Conservation (phyloP, 2,888 invertebrate species). For the Trilocha varians region DNA sequence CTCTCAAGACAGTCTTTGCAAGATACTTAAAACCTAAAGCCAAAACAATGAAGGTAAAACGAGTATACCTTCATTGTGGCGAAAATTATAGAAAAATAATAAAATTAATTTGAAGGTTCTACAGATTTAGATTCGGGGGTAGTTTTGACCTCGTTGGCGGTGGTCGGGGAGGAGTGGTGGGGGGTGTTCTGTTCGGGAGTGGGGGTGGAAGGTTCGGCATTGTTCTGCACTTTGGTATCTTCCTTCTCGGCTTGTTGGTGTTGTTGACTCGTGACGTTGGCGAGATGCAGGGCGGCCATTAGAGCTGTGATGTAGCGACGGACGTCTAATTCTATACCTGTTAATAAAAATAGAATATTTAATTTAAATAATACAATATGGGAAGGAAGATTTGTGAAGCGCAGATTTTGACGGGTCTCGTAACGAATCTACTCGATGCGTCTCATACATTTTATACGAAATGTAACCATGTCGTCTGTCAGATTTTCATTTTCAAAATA, state of each 20-base stretch:
- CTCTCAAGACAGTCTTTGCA: conserved; percentile 32
- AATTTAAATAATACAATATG: no score
- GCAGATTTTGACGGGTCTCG: no score
- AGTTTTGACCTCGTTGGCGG: conserved; percentile 40
- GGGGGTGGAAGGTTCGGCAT: conserved; percentile 25
- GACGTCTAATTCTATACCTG: conserved; percentile 58
- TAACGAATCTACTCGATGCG: no score
- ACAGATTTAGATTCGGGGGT: conserved; percentile 56
- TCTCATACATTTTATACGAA: no score
- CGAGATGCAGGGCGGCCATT: conserved; percentile 57
- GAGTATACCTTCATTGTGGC: conserved; percentile 45
- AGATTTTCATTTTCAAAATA: no score
- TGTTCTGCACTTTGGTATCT: conserved; percentile 15
- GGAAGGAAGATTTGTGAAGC: no score
- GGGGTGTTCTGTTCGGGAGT: conserved; percentile 17
- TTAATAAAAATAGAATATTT: neutral
- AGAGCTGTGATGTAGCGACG: conserved; percentile 58
- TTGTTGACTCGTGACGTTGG: conserved; percentile 52
- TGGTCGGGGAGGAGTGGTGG: conserved; percentile 34
- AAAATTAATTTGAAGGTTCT: conserved; percentile 25
- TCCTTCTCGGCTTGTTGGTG: conserved; percentile 24
- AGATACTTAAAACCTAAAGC: conserved; percentile 33
- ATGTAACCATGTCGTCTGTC: no score
- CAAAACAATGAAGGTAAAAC: conserved; percentile 46
- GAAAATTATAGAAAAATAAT: conserved; percentile 13